Percentiles rank a stretch among this genome's conserved stretches.
Conservation (phyloP, 2,888 invertebrate genomes). For the Euplagia quadripunctaria region DNA sequence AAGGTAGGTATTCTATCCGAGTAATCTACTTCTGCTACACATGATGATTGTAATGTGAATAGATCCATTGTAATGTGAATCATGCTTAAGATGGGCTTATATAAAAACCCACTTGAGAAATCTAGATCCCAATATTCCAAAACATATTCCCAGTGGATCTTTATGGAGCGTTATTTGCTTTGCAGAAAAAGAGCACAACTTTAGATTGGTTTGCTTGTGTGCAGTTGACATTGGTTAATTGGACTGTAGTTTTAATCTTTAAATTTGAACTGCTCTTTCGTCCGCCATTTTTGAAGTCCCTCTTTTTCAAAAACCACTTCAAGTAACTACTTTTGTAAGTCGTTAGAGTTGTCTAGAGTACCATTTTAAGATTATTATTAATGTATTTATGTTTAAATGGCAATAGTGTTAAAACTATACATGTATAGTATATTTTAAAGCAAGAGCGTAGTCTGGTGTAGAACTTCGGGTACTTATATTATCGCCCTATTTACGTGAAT, state of each 20-base stretch:
- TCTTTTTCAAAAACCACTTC: background rate
- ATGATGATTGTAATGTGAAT: background rate
- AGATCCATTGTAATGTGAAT: background rate
- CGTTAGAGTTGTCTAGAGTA: background rate
- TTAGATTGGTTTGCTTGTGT: background rate
- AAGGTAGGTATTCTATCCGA: background rate
- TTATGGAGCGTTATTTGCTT: background rate
- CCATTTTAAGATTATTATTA: too few relatives aligned
- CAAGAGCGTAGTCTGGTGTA: too few relatives aligned
- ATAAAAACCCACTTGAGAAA: background rate
- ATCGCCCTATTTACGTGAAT: too few relatives aligned
- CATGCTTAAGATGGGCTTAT: background rate
- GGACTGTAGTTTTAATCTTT: slow-evolving; percentile 33
- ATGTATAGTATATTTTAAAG: too few relatives aligned
- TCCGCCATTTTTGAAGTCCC: background rate
- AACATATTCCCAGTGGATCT: background rate
- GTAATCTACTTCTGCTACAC: background rate
- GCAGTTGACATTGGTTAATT: slow-evolving; percentile 36
- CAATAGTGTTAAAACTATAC: too few relatives aligned
- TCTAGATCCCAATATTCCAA: background rate
- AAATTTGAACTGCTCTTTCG: slow-evolving; percentile 24
- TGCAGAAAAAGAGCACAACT: background rate
- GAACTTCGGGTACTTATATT: too few relatives aligned
- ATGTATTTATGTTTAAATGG: too few relatives aligned
- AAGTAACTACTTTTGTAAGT: background rate